Percentiles rank a stretch among this genome's conserved stretches.
These are phyloP conservation scores for Pristionchus arcanus DNA, from an alignment of 2,888 invertebrate species.

Conservation along the genomic window DNA sequence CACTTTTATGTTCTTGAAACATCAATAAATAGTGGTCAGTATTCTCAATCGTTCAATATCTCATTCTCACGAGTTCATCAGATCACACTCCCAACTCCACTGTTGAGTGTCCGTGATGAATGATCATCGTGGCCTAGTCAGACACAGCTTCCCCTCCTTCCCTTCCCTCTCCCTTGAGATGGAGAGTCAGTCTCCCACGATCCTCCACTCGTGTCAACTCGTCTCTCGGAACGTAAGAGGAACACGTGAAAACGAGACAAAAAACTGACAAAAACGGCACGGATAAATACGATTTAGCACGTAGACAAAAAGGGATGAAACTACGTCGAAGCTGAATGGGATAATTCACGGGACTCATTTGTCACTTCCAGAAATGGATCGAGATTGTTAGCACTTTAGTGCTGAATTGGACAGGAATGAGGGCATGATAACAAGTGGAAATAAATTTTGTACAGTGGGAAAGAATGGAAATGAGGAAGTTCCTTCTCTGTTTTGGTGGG, in stretches of 20 bases:
- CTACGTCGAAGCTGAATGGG: neutral
- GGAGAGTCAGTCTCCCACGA: neutral
- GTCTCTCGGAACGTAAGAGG: neutral
- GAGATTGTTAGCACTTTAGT: neutral
- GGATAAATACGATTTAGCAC: neutral
- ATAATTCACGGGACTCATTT: neutral
- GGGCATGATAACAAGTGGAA: neutral
- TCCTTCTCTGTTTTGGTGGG: neutral
- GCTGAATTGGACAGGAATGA: neutral
- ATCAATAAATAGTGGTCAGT: no score
- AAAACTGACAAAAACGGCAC: neutral
- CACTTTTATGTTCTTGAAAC: neutral
- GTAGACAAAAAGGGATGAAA: neutral
- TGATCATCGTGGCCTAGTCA: neutral
- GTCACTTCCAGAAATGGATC: neutral
- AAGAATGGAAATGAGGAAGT: neutral
- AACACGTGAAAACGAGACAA: conserved; percentile 8
- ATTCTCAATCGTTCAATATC: neutral
- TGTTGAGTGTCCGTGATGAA: neutral
- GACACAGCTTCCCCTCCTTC: neutral
- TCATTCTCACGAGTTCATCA: neutral
- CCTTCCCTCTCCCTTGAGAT: neutral
- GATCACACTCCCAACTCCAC: neutral
- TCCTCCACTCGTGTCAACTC: neutral
- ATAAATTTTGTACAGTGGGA: neutral